Percentiles rank a stretch among this genome's conserved stretches.
Conservation (phyloP, 1,140 invertebrate species). For the Hycleus cichorii region DNA sequence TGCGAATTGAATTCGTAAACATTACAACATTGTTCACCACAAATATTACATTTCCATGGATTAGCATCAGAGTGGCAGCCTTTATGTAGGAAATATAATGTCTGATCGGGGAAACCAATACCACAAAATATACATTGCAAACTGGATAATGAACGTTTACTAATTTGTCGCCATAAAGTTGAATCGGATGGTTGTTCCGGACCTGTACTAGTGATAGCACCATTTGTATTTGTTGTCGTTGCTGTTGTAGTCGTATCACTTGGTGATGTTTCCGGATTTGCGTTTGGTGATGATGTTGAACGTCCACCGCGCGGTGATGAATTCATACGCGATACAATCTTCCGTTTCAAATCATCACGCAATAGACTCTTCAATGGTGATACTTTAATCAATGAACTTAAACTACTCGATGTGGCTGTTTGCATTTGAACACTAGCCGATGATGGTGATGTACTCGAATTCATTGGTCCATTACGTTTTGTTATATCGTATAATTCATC, state of each 20-base stretch:
- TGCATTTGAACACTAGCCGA: conserved; percentile 35
- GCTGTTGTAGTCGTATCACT: conserved; percentile 37
- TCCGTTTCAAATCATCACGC: conserved; percentile 69
- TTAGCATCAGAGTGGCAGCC: conserved; percentile 94
- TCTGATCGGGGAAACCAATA: conserved; percentile 91
- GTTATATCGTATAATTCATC: conserved; percentile 33
- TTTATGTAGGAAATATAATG: conserved; percentile 93
- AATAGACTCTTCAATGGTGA: conserved; percentile 76
- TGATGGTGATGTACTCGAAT: conserved; percentile 31
- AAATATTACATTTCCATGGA: conserved; percentile 97
- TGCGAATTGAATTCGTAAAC: conserved; percentile 96
- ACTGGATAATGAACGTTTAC: conserved; percentile 33
- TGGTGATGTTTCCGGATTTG: conserved; percentile 34
- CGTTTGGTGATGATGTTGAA: conserved; percentile 28
- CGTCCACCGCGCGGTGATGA: conserved; percentile 33
- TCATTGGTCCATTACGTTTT: conserved; percentile 37
- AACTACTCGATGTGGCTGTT: conserved; percentile 53
- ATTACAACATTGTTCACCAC: conserved; percentile 86
- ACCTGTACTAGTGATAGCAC: conserved; percentile 58
- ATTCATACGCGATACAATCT: conserved; percentile 55
- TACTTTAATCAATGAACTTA: conserved; percentile 63
- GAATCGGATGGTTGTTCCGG: conserved; percentile 43
- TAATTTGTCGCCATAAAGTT: conserved; percentile 32
- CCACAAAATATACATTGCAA: conserved; percentile 74
- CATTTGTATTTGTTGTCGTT: conserved; percentile 42